Evolutionary conservation across 2,888 invertebrate genomes (phyloP).

Genomic region (Rosalia funebris): DNA sequence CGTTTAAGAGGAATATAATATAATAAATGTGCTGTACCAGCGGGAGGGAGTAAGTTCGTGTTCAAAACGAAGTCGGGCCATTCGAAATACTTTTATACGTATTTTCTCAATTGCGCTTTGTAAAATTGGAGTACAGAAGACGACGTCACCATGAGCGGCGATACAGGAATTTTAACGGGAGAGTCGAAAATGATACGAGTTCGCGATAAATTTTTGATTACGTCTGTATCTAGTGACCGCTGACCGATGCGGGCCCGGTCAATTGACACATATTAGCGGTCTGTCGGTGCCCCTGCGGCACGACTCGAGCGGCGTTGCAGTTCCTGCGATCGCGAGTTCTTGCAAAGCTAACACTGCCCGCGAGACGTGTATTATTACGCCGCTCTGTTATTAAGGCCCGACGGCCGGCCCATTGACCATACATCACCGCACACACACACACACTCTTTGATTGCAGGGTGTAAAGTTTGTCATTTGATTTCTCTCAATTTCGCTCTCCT

Average conservation of each 20-base stretch:
- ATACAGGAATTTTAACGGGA: too few species aligned
- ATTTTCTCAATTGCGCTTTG: too few species aligned
- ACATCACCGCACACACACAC: constrained; percentile 56
- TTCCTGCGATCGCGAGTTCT: constrained; percentile 37
- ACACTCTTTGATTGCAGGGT: constrained; percentile 58
- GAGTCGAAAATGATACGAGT: too few species aligned
- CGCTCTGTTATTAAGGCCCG: constrained; percentile 64
- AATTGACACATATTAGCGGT: constrained; percentile 60
- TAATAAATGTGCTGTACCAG: too few species aligned
- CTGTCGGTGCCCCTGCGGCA: constrained; percentile 40
- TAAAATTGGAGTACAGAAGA: too few species aligned
- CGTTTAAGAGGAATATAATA: too few species aligned
- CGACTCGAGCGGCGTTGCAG: constrained; percentile 37
- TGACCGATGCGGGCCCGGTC: constrained; percentile 46
- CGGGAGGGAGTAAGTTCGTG: too few species aligned
- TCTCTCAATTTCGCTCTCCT: constrained; percentile 49
- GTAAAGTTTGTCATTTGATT: constrained; percentile 62
- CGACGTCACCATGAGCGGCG: too few species aligned
- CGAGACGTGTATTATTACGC: constrained; percentile 60
- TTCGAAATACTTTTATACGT: too few species aligned
- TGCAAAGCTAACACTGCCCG: constrained; percentile 58
- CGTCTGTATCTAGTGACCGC: constrained; percentile 31
- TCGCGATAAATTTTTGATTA: constrained; percentile 35
- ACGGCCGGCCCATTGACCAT: constrained; percentile 62
- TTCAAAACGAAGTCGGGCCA: too few species aligned